Percentiles rank a stretch among this genome's conserved stretches.
These are phyloP conservation scores for Amitus sp. DNA, from an alignment of 2,888 invertebrate species.

Conservation along the genomic window DNA sequence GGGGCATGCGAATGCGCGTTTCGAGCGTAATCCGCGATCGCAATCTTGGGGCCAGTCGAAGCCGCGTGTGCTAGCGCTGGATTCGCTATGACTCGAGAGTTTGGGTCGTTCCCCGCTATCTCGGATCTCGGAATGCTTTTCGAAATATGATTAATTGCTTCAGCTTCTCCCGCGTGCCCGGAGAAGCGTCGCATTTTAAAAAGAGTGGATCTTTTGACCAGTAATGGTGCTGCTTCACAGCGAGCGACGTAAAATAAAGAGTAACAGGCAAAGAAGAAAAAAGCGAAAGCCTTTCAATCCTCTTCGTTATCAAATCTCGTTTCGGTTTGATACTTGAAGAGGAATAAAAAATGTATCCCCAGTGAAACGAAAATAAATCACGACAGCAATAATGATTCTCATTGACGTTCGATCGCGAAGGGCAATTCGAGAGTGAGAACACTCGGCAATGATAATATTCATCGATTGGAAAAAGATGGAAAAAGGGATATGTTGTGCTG, in stretches of 20 bases:
- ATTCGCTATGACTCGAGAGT: conserved; percentile 58
- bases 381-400: no score
- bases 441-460: no score
- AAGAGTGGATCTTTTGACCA: conserved; percentile 41
- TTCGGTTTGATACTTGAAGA: background rate
- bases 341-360: background rate
- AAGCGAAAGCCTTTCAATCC: conserved; percentile 12
- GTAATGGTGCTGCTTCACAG: conserved; percentile 38
- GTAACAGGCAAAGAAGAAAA: conserved; percentile 37
- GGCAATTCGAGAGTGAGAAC: no score
- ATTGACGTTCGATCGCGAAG: no score
- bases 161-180: conserved; percentile 49
- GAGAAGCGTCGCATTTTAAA: conserved; percentile 42
- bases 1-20: conserved; percentile 25
- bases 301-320: background rate
- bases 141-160: conserved; percentile 66
- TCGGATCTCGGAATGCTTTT: conserved; percentile 65
- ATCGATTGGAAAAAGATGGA: no score
- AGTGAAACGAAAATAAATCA: no score
- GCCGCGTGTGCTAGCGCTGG: conserved; percentile 23
- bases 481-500: conserved; percentile 36
- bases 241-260: conserved; percentile 34
- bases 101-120: conserved; percentile 58
- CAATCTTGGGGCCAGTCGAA: conserved; percentile 36
- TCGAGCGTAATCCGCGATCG: conserved; percentile 40